These are phyloP conservation scores for Pionites leucogaster DNA, from an alignment of 2,113 vertebrate species.

Conservation along the genomic window DNA sequence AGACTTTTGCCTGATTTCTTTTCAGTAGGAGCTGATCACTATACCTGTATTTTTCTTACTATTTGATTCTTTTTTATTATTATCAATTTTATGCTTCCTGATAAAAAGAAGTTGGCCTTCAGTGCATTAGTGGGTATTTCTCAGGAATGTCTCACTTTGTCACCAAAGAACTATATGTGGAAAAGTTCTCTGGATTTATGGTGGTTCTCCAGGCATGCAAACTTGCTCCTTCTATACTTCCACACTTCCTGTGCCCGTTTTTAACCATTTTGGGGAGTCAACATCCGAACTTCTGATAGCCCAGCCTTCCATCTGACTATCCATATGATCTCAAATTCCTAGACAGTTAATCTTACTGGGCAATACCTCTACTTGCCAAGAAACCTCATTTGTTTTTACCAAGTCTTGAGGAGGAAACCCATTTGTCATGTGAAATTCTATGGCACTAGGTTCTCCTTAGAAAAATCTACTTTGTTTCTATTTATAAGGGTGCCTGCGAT, in stretches of 20 bases:
- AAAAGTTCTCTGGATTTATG: background rate
- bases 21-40: background rate
- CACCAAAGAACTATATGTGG: background rate
- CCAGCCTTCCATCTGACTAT: background rate
- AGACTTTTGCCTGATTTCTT: background rate
- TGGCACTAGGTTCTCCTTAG: background rate
- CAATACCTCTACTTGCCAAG: background rate
- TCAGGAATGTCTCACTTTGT: background rate
- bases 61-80: background rate
- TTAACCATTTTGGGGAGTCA: background rate
- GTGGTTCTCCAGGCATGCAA: background rate
- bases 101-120: background rate
- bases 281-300: background rate
- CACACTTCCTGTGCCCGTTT: background rate
- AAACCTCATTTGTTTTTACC: background rate
- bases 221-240: background rate
- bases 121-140: background rate
- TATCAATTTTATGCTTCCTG: background rate
- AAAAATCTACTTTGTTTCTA: background rate
- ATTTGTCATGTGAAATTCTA: background rate
- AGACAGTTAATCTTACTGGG: background rate
- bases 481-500: background rate
- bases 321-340: background rate
- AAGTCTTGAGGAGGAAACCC: background rate
- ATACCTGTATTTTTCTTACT: background rate